Evolutionary conservation across 2,113 vertebrate species (phyloP).

Genomic region (Cyprinodon tularosa): DNA sequence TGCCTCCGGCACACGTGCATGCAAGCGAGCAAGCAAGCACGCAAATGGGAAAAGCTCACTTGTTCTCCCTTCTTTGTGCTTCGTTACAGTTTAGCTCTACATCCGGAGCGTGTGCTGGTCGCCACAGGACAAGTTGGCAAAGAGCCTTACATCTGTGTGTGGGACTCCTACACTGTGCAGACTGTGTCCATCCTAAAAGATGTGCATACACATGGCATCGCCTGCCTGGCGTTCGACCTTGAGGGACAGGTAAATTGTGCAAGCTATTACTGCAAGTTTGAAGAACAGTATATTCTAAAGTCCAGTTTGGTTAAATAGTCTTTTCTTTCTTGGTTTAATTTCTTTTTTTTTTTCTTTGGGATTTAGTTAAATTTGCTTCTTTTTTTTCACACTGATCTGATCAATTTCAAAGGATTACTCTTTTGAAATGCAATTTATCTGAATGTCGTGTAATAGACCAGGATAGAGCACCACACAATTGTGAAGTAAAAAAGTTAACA

Average conservation of each 20-base stretch:
- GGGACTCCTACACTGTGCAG: constrained; percentile 96
- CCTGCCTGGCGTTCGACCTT: constrained; percentile 95
- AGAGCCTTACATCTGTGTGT: constrained; percentile 96
- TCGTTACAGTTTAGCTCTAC: constrained; percentile 89
- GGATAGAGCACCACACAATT: neutral
- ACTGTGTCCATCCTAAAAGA: constrained; percentile 95
- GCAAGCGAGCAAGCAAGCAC: constrained; percentile 19
- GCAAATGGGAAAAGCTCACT: constrained; percentile 44
- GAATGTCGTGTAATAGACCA: neutral
- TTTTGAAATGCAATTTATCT: neutral
- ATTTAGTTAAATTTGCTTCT: neutral
- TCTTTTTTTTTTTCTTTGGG: neutral
- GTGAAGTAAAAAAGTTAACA: neutral
- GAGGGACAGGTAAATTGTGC: constrained; percentile 89
- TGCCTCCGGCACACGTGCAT: constrained; percentile 16
- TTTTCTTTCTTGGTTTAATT: no score
- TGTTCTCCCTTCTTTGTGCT: constrained; percentile 21
- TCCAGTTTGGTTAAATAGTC: no score
- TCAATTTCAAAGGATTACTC: neutral
- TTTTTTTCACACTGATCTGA: neutral
- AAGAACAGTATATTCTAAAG: constrained; percentile 2
- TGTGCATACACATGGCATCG: constrained; percentile 92
- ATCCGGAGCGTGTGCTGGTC: constrained; percentile 94
- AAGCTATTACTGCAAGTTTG: neutral
- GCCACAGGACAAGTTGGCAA: constrained; percentile 98